Percentiles rank a stretch among this genome's conserved stretches.
These are phyloP conservation scores for Nomada hirtipes DNA, from an alignment of 2,888 invertebrate species.

Conservation along the genomic window DNA sequence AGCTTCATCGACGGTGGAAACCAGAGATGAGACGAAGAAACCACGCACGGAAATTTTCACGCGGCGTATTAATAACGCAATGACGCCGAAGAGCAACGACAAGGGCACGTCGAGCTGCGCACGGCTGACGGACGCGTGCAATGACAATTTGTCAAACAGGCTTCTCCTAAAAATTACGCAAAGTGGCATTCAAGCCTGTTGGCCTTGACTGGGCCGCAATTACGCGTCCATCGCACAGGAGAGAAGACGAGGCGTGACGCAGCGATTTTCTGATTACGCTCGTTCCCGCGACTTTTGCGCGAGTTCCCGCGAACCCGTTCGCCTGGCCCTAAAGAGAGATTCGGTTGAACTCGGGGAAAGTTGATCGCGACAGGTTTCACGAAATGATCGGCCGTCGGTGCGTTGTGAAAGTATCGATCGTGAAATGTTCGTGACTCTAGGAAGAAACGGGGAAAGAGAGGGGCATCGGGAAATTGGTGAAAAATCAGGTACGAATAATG, in stretches of 20 bases:
- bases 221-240: constrained; percentile 75
- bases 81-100: constrained; percentile 47
- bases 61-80: constrained; percentile 32
- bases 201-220: constrained; percentile 77
- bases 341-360: constrained; percentile 7
- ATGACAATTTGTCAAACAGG: constrained; percentile 69
- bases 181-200: constrained; percentile 74
- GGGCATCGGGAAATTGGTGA: background rate
- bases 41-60: constrained; percentile 22
- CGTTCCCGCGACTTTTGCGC: constrained; percentile 35
- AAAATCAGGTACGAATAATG: background rate
- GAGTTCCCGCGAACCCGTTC: constrained; percentile 38
- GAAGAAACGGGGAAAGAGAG: background rate
- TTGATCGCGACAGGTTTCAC: constrained; percentile 21
- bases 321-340: too few relatives aligned
- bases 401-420: constrained; percentile 14
- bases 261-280: constrained; percentile 48
- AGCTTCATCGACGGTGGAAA: constrained; percentile 6
- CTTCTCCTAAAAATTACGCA: constrained; percentile 72
- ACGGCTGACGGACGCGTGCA: constrained; percentile 37
- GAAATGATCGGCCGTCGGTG: background rate
- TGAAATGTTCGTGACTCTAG: background rate
- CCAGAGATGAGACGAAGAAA: background rate
- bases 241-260: constrained; percentile 73
- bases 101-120: constrained; percentile 20